Conservation (phyloP, 1,140 invertebrate genomes). For the Oscheius sp. region DNA sequence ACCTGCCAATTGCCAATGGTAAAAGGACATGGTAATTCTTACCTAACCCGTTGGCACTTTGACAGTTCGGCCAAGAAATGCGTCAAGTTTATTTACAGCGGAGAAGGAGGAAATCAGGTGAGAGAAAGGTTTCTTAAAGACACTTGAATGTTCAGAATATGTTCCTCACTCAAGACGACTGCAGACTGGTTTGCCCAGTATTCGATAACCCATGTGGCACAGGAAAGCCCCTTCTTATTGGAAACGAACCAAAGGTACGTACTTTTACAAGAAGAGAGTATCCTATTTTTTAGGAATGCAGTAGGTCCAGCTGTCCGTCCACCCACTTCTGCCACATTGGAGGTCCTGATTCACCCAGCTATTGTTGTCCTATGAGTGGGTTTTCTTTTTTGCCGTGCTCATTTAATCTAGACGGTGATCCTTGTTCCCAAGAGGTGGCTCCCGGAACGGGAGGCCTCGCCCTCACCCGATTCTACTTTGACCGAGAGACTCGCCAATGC, state of each 20-base stretch:
- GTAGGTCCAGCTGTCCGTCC: constrained; percentile 38
- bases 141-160: constrained; percentile 30
- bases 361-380: constrained; percentile 45
- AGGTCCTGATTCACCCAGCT: constrained; percentile 22
- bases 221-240: constrained; percentile 39
- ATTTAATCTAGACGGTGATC: constrained; percentile 42
- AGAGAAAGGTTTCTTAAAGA: constrained; percentile 23
- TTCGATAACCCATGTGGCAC: constrained; percentile 43
- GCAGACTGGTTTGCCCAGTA: constrained; percentile 50
- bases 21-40: constrained; percentile 37
- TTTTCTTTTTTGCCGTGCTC: neutral
- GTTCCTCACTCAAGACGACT: constrained; percentile 46
- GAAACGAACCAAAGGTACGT: constrained; percentile 39
- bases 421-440: constrained; percentile 48
- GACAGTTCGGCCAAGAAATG: constrained; percentile 49
- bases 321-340: constrained; percentile 46
- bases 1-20: constrained; percentile 49
- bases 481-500: constrained; percentile 47
- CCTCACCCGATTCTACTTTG: constrained; percentile 55
- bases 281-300: too few species aligned
- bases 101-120: constrained; percentile 57
- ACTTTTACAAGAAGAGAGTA: too few species aligned
- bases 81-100: constrained; percentile 55
- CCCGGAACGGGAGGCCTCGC: constrained; percentile 43
- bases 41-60: constrained; percentile 44